These are phyloP conservation scores for Austrolebias charrua DNA, from an alignment of 2,797 vertebrate species.

Conservation along the genomic window DNA sequence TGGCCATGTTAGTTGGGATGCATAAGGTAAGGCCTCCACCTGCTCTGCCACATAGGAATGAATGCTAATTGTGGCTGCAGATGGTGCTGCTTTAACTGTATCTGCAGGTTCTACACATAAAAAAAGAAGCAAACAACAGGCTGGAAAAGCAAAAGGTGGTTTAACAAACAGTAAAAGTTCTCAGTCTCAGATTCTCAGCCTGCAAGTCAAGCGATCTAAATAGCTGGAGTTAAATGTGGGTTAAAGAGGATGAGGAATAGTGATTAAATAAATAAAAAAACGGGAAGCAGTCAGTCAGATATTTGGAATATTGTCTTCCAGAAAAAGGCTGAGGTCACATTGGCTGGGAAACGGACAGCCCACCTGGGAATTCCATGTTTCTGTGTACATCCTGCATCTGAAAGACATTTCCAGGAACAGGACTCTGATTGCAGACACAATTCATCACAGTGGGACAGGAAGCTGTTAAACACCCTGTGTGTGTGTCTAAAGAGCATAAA, in stretches of 20 bases:
- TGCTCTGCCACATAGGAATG: constrained; percentile 52
- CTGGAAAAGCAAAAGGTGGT: constrained; percentile 4
- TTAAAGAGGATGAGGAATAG: not conserved
- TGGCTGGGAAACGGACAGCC: constrained; percentile 37
- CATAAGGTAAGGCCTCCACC: constrained; percentile 63
- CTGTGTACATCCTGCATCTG: constrained; percentile 34
- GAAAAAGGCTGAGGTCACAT: constrained; percentile 14
- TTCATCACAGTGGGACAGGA: constrained; percentile 34
- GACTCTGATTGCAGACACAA: constrained; percentile 4
- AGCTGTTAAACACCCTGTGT: constrained; percentile 5
- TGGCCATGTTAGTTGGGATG: constrained; percentile 48
- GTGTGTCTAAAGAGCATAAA: no score
- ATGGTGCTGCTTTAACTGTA: constrained; percentile 50
- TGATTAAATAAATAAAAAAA: not conserved
- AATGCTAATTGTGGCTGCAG: constrained; percentile 58
- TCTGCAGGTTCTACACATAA: constrained; percentile 26
- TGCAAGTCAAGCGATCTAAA: not conserved
- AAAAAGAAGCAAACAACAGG: not conserved
- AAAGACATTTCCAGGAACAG: constrained; percentile 48
- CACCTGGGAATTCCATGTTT: constrained; percentile 51
- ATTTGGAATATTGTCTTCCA: constrained; percentile 45
- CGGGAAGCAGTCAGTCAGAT: not conserved
- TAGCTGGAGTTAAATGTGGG: not conserved
- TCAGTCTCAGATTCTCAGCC: not conserved
- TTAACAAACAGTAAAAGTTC: constrained; percentile 3